Evolutionary conservation across 2,888 invertebrate genomes (phyloP), one percentile per base, ranked within the genome.

Genomic region (Acrocyrtus sp.): DNA sequence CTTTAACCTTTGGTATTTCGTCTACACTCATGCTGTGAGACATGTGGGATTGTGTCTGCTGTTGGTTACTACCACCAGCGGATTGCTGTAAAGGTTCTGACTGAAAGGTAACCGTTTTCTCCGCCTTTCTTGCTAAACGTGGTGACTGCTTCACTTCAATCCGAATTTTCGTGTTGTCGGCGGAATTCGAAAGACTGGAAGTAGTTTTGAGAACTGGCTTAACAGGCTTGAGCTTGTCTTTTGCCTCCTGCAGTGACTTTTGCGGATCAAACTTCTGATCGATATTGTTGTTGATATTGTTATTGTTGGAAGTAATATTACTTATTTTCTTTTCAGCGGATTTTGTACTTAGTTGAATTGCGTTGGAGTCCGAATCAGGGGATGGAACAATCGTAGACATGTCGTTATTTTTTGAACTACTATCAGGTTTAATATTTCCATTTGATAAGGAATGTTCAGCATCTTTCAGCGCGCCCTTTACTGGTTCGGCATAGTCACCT

Each of bases 21-120:
- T 94, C 94, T 70, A 93, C 94, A 61, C 92, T 93, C 85, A 94
- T 91, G 76, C 93, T 93, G 83, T 93, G 94, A 72, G 93, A 76
- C 75, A 80, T 78, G 51, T 72, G 77, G 15, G 70, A 51, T 15
- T 41, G 39, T n/a, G n/a, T n/a, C 19, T 61, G 68, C 26, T 66
- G 58, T 12, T 62, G 29, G 27, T 58, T 72, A 8, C 61, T 53
- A 43, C 63, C 75, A 8, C n/a, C 51, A 12, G 56, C n/a, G 17
- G 57, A 21, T n/a, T 56, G 67, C 3, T 53, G 54, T 2, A 74
- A 62, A 12, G 78, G 68, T 43, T 80, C 79, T n/a, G 77, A 74
- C 53, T 78, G 81, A 54, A 79, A 78, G 6, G 78, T 80, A n/a
- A 80, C 80, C 2, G 79, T 81, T 68, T 80, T 81, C 66, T 78